A percentile compares a stretch with the other conserved stretches of the same genome.
Evolutionary conservation across 2,113 vertebrate species (phyloP).

Genomic region (Istiophorus platypterus): DNA sequence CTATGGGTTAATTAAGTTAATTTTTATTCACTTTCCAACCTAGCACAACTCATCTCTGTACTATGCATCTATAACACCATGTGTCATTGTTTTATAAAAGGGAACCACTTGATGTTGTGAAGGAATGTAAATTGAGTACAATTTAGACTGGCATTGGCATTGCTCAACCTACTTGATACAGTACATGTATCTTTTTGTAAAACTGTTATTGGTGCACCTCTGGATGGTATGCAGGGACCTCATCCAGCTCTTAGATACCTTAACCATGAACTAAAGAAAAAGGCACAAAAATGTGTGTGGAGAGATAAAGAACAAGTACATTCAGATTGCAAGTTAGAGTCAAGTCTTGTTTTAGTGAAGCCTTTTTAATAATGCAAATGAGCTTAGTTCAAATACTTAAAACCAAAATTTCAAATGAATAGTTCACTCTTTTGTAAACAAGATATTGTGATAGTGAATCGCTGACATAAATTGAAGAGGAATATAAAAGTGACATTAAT

Average conservation of each 20-base stretch:
- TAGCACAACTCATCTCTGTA: not conserved
- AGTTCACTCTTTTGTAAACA: not conserved
- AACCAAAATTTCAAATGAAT: not conserved
- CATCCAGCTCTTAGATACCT: constrained; percentile 18
- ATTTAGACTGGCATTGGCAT: constrained; percentile 19
- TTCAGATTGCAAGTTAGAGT: constrained; percentile 4
- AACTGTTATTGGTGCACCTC: constrained; percentile 2
- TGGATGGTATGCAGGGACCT: constrained; percentile 1
- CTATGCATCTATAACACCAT: not conserved
- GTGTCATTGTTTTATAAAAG: constrained; percentile 9
- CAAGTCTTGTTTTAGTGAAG: not conserved
- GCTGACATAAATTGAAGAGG: too few species aligned
- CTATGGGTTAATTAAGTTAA: too few species aligned
- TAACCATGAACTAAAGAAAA: constrained; percentile 7
- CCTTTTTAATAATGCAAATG: not conserved
- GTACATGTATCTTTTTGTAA: constrained; percentile 36
- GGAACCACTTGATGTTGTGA: not conserved
- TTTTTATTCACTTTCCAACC: not conserved
- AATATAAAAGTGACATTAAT: not conserved
- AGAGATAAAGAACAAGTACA: constrained; percentile 3
- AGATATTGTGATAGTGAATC: not conserved
- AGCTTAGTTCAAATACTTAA: not conserved
- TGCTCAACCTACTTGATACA: constrained; percentile 27
- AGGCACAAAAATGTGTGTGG: not conserved
- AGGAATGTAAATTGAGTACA: constrained; percentile 38